Conservation (phyloP, 2,113 vertebrate genomes). For the Menidia beryllina region DNA sequence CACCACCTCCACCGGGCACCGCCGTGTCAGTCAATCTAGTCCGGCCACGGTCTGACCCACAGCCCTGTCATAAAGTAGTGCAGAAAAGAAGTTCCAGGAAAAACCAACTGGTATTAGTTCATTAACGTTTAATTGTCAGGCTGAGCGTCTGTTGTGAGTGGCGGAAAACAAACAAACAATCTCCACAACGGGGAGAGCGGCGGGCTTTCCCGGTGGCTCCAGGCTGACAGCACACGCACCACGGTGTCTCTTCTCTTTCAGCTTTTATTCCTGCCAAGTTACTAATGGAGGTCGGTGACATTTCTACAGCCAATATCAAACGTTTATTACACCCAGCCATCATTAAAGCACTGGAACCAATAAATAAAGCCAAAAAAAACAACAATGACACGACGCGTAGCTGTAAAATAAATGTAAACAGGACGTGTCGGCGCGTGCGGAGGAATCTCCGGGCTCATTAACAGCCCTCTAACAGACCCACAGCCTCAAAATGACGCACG, state of each 20-base stretch:
- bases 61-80: conserved; percentile 6
- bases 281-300: conserved; percentile 50
- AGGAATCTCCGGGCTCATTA: neutral
- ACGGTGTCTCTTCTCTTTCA: conserved; percentile 31
- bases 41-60: conserved; percentile 21
- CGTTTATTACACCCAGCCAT: conserved; percentile 7
- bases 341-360: neutral
- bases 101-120: no score
- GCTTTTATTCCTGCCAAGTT: conserved; percentile 9
- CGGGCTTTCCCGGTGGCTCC: conserved; percentile 55
- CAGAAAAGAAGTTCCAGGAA: no score
- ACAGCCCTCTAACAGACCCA: neutral
- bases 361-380: neutral
- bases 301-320: conserved; percentile 33
- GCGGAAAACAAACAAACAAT: no score
- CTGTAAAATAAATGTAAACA: no score
- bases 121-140: no score
- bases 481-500: neutral
- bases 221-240: conserved; percentile 52
- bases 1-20: conserved; percentile 33
- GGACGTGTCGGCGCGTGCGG: neutral
- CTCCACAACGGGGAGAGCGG: conserved; percentile 6
- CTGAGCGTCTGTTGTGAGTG: no score
- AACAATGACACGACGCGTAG: neutral
- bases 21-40: conserved; percentile 24